These are phyloP conservation scores for Electrona antarctica DNA, from an alignment of 2,113 vertebrate species.

Conservation along the genomic window DNA sequence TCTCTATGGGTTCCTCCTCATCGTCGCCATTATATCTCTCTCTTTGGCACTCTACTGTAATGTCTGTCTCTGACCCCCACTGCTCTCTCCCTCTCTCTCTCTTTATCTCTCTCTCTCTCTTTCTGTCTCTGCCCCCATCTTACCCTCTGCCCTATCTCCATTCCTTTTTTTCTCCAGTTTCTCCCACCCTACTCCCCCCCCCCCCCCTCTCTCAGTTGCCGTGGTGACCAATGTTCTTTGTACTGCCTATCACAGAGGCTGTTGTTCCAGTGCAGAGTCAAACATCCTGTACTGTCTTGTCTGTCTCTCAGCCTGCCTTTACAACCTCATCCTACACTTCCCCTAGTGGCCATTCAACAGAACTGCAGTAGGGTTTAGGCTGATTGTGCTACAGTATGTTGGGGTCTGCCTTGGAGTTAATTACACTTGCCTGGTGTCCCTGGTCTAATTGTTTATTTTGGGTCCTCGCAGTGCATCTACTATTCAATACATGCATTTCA, in stretches of 20 bases:
- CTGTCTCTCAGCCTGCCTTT: background rate
- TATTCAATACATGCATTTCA: too few relatives aligned
- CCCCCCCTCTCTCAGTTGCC: conserved; percentile 7
- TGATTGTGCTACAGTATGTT: background rate
- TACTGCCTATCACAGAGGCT: conserved; percentile 47
- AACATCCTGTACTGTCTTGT: conserved; percentile 1
- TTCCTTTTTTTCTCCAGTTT: too few relatives aligned
- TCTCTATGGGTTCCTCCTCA: too few relatives aligned
- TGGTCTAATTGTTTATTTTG: too few relatives aligned
- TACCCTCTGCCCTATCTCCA: background rate
- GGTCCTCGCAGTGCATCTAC: too few relatives aligned
- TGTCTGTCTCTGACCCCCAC: background rate
- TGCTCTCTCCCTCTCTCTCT: background rate
- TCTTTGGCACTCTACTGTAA: too few relatives aligned
- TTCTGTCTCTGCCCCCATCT: background rate
- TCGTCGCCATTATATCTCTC: too few relatives aligned
- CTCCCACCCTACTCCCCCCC: background rate
- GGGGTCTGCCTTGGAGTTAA: background rate
- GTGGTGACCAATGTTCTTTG: conserved; percentile 46
- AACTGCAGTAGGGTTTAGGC: conserved; percentile 19
- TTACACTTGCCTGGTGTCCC: background rate
- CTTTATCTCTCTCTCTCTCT: background rate
- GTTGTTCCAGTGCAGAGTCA: conserved; percentile 35
- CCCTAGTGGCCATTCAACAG: conserved; percentile 42
- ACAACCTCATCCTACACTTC: conserved; percentile 8